These are phyloP conservation scores for Tipula vernalis DNA, from an alignment of 2,888 invertebrate genomes.

Conservation along the genomic window DNA sequence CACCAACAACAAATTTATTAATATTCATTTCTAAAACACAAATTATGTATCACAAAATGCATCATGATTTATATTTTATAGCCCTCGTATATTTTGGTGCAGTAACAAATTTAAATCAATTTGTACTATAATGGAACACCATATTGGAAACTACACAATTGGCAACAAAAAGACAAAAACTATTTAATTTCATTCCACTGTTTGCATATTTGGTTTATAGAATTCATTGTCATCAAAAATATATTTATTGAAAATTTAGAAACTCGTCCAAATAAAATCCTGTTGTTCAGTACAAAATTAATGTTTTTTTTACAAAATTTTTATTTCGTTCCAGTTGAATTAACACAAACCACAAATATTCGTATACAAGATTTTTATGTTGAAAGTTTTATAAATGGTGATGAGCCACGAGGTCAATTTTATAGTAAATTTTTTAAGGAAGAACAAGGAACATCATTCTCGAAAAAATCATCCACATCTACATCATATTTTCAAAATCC, in stretches of 20 bases:
- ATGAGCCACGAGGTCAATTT: conserved; percentile 1
- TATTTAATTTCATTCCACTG: background rate
- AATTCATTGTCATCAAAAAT: background rate
- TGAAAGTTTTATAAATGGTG: background rate
- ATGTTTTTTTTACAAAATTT: background rate
- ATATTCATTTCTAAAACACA: too few species aligned
- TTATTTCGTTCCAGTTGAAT: background rate
- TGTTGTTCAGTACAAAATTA: too few species aligned
- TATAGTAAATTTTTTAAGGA: background rate
- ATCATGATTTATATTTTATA: too few species aligned
- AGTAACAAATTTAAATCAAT: too few species aligned
- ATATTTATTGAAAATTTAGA: background rate
- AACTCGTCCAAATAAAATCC: background rate
- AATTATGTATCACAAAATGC: too few species aligned
- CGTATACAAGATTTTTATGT: conserved; percentile 5
- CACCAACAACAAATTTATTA: too few species aligned
- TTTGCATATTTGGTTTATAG: background rate
- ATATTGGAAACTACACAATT: too few species aligned
- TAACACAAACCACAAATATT: background rate
- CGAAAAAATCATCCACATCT: background rate
- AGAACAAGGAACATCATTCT: background rate
- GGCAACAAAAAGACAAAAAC: too few species aligned
- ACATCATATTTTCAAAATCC: background rate
- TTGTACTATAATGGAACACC: too few species aligned
- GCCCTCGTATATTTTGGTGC: too few species aligned